These are phyloP conservation scores for Anguilla pacifica DNA, from an alignment of 2,797 vertebrate genomes.

Conservation along the genomic window DNA sequence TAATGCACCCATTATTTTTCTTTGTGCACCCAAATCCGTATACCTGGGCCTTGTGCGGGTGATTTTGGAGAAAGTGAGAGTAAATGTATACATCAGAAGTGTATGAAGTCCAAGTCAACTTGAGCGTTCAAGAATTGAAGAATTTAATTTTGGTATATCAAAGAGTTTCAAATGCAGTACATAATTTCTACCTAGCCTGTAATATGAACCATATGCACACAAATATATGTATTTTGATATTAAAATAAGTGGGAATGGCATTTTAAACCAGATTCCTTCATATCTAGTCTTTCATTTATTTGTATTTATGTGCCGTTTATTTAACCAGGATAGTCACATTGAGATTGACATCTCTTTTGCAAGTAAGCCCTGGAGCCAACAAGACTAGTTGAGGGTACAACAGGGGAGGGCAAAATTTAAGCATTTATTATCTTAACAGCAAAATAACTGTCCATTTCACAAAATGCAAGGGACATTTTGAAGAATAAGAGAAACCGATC, in stretches of 20 bases:
- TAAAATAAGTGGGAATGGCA: not conserved
- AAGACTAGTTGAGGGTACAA: not conserved
- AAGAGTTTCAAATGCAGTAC: not conserved
- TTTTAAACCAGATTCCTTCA: not conserved
- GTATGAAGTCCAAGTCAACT: slow-evolving; percentile 38
- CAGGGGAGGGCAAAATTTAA: not conserved
- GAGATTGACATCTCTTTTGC: not conserved
- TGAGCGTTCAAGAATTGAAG: not conserved
- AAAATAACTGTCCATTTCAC: not conserved
- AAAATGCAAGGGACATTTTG: not conserved
- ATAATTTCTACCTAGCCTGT: not conserved
- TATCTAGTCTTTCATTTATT: not conserved
- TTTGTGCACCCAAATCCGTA: not conserved
- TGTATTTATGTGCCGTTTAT: not conserved
- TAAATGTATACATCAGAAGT: not conserved
- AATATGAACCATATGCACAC: not conserved
- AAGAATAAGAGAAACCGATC: not conserved
- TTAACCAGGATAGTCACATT: not conserved
- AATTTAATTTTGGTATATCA: slow-evolving; percentile 20
- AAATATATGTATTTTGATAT: not conserved
- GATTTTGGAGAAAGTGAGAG: slow-evolving; percentile 63
- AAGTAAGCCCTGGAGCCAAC: not conserved
- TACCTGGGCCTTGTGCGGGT: slow-evolving; percentile 32
- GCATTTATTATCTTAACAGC: not conserved
- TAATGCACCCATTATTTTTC: not conserved